Base-by-base conservation (phyloP, 2,888 invertebrate species). In the Mycalesis mineus region DNA sequence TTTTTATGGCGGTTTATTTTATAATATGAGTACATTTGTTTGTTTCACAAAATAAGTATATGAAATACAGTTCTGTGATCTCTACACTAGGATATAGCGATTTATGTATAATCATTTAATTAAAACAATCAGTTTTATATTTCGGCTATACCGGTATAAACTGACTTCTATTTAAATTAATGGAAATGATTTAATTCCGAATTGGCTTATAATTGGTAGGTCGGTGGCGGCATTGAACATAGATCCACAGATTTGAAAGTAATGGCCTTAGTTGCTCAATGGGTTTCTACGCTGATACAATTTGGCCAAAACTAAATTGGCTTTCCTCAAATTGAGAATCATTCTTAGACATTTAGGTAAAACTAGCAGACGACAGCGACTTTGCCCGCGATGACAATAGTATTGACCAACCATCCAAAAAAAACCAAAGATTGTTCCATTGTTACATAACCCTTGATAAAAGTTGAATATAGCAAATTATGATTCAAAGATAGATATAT, bases 231-330 rank as follows among this genome's bases (percentile, higher is more conserved):
- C 44, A 39, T 54, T 39, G 45, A 54, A 33, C 8, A 3, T 15
- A 31, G 11, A 33, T 33, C 33, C 8, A 17, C 28, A n/a, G 42
- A 53, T 53, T 57, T 53, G 53, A 57, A 57, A 52, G 57, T 57
- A 52, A 55, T 44, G 55, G 45, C 45, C 36, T 53, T 40, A 11
- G 28, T 57, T 57, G 33, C 57, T 28, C 48, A 57, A 57, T 57
- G 33, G 36, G 41, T 36, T 53, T 53, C 13, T 47, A 31, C 40
- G 11, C 29, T 9, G 39, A 14, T n/a, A 29, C 22, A 37, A 41
- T 13, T 37, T 33, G 17, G 15, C 33, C 13, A 44, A 22, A 13
- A 29, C 22, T 42, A 6, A 42, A 22, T n/a, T 22, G 42, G 42
- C 3, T 42, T 42, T 42, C 28, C 22, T 22, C 22, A n/a, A 42